These are phyloP conservation scores for Uria lomvia DNA, from an alignment of 2,113 vertebrate genomes.

Conservation along the genomic window DNA sequence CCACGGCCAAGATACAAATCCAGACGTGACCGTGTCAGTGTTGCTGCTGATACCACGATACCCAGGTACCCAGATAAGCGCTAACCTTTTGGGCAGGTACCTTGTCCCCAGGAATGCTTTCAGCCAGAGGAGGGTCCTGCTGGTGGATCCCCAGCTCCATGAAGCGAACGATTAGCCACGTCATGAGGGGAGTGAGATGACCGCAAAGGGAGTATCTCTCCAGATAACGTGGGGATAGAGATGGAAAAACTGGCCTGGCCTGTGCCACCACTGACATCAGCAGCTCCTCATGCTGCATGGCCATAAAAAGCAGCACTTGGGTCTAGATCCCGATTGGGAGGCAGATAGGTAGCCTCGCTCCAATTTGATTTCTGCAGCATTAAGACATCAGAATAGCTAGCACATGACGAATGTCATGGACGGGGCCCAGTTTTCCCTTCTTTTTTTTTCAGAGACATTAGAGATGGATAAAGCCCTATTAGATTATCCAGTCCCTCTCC, in stretches of 20 bases:
- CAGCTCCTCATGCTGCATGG: conserved; percentile 1
- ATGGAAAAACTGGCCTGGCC: conserved; percentile 29
- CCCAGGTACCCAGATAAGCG: background rate
- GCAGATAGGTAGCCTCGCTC: conserved; percentile 56
- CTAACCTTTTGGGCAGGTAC: background rate
- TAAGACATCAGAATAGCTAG: conserved; percentile 60
- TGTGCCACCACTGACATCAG: conserved; percentile 17
- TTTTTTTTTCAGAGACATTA: conserved; percentile 46
- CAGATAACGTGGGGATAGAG: background rate
- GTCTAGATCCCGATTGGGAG: conserved; percentile 44
- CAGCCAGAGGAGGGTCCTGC: background rate
- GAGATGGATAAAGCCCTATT: conserved; percentile 57
- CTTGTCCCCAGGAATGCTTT: background rate
- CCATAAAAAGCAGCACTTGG: conserved; percentile 64
- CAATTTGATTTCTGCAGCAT: conserved; percentile 61
- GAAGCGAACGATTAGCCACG: background rate
- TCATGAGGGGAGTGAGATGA: background rate
- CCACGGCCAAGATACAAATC: background rate
- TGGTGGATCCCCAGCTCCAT: background rate
- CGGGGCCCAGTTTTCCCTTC: conserved; percentile 56
- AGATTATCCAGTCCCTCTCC: conserved; percentile 58
- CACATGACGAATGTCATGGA: conserved; percentile 62
- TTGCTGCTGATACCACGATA: background rate
- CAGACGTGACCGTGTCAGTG: background rate
- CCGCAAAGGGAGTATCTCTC: background rate